Evolutionary conservation across 2,888 invertebrate species (phyloP).

Genomic region (Ganaspis brasiliensis): DNA sequence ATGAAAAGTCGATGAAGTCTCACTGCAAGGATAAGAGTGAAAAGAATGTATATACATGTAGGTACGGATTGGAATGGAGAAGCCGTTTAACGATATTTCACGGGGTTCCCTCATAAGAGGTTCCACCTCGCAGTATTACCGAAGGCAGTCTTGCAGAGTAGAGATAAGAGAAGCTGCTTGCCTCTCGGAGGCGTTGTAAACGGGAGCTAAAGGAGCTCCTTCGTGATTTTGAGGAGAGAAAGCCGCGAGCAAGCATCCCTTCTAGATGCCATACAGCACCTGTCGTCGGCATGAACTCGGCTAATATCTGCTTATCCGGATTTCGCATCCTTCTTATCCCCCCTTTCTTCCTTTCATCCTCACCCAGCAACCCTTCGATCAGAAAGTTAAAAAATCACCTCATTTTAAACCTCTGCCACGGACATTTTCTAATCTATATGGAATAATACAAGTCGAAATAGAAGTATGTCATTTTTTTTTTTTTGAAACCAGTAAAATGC

Average conservation of each 20-base stretch:
- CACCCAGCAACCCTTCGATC: conserved; percentile 11
- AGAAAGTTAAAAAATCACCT: conserved; percentile 32
- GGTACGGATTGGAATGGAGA: conserved; percentile 59
- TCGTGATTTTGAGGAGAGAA: conserved; percentile 62
- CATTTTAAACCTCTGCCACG: background rate
- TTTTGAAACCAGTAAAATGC: too few species aligned
- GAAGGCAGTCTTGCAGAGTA: conserved; percentile 80
- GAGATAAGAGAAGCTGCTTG: conserved; percentile 76
- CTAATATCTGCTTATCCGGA: conserved; percentile 78
- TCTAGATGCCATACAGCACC: conserved; percentile 63
- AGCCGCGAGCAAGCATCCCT: conserved; percentile 70
- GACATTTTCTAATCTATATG: background rate
- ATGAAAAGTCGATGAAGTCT: conserved; percentile 16
- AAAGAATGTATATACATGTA: background rate
- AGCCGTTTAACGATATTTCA: conserved; percentile 79
- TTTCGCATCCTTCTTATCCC: conserved; percentile 70
- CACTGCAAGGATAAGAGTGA: background rate
- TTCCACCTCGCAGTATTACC: conserved; percentile 73
- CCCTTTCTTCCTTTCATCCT: conserved; percentile 55
- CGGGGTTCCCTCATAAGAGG: conserved; percentile 73
- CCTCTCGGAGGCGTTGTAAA: conserved; percentile 70
- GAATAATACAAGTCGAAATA: background rate
- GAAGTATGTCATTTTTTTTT: background rate
- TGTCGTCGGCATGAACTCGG: conserved; percentile 65
- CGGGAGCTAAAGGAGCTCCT: conserved; percentile 70